Evolutionary conservation across 2,797 vertebrate genomes (phyloP), one percentile per base, ranked within the genome.

Genomic region (Choloepus didactylus): DNA sequence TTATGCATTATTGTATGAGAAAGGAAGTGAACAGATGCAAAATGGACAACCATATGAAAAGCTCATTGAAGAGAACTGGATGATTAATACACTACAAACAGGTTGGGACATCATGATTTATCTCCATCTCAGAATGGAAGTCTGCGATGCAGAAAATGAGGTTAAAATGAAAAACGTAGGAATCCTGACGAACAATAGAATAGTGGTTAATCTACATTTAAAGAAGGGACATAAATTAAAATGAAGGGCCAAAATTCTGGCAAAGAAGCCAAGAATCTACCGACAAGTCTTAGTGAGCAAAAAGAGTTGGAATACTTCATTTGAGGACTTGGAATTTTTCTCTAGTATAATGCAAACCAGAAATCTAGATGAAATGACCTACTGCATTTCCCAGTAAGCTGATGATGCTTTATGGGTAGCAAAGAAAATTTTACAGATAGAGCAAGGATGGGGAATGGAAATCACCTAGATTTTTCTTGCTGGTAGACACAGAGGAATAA

Each of bases 61-160:
- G 62, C 62, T 86, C 67, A 72, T 59, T 73, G 72, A 91, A 60
- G 87, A 95, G 83, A 95, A 93, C 38, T 49, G 46, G 76, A 67
- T 97, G 95, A 97, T 97, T 95, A 96, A 97, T 96, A 93, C 21
- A 54, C 72, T 46, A 87, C 80, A 94, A 95, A 96, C 89, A 88
- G 59, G 81, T 14, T 75, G 69, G 81, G 95, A 93, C 93, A 90
- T 94, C 14, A 31, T 96, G 96, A 96, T 96, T 96, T 96, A 98
- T 97, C 83, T 96, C 95, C 84, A 93, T 72, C 96, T 93, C 96
- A 90, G 62, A 94, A 95, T 94, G 89, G 94, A 95, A 96, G 94
- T 76, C 93, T 62, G 89, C 0, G 31, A 92, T 92, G 96, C 94
- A 97, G 96, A 96, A 98, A 98, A 97, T 97, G 95, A 98, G 91